phyloP scores from a whole-genome alignment of 2,797 vertebrate genomes.

The Petrocephalus sullivani region DNA sequence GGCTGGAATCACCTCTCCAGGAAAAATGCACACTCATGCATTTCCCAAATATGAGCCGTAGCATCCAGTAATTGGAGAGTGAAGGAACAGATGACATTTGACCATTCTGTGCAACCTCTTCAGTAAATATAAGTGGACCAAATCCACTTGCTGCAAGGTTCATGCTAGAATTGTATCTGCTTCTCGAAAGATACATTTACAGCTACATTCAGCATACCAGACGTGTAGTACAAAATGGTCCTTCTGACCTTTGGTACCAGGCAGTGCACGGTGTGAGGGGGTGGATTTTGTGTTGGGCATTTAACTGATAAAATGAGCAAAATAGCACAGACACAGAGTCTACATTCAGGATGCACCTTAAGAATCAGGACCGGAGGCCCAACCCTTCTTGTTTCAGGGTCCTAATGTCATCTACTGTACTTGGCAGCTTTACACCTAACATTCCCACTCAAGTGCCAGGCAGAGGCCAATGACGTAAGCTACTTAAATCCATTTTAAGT shows the following conservation, averaged over 20 bases:
- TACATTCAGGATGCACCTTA: background rate
- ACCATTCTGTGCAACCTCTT: background rate
- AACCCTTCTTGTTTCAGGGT: background rate
- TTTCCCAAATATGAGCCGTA: background rate
- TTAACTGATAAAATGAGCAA: background rate
- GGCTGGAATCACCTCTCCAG: background rate
- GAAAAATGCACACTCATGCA: background rate
- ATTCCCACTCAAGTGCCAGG: background rate
- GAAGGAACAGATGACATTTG: background rate
- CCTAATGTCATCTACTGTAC: background rate
- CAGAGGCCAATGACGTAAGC: background rate
- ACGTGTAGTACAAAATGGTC: background rate
- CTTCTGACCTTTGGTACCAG: background rate
- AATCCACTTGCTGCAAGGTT: background rate
- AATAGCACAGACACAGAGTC: background rate
- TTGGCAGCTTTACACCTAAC: constrained; percentile 2
- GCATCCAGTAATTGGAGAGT: background rate
- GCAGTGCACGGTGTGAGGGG: background rate
- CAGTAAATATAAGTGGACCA: background rate
- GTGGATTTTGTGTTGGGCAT: background rate
- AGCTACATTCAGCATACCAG: background rate
- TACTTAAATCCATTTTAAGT: background rate
- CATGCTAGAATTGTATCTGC: background rate
- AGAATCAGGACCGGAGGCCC: background rate
- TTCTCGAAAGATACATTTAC: background rate